Conservation (phyloP, 2,888 invertebrate species). For the Tubulanus polymorphus region DNA sequence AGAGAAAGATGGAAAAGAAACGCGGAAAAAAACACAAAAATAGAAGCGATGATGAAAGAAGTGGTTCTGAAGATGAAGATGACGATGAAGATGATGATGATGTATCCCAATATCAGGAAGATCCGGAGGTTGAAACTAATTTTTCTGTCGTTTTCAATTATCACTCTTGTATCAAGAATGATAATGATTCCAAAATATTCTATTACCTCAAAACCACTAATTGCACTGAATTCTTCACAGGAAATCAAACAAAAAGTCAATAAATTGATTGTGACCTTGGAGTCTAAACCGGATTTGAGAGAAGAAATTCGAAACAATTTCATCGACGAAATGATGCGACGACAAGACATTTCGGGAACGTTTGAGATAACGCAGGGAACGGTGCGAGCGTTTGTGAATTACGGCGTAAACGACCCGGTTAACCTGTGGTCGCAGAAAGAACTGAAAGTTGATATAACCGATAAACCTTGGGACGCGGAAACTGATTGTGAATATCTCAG, state of each 20-base stretch:
- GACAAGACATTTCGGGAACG: conserved; percentile 37
- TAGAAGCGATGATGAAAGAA: no score
- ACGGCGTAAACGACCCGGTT: conserved; percentile 33
- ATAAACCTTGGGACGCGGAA: conserved; percentile 33
- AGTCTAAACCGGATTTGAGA: conserved; percentile 19
- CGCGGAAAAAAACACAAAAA: no score
- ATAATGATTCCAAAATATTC: no score
- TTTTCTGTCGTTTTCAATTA: no score
- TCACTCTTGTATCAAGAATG: no score
- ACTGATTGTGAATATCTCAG: conserved; percentile 35
- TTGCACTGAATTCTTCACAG: background rate
- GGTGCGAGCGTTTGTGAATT: conserved; percentile 30
- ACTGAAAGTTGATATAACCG: conserved; percentile 21
- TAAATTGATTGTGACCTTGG: background rate
- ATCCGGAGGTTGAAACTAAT: no score
- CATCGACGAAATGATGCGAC: conserved; percentile 35
- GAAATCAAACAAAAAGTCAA: background rate
- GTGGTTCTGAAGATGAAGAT: no score
- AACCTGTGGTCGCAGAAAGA: conserved; percentile 23
- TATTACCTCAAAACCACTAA: no score
- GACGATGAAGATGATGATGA: no score
- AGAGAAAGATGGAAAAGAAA: no score
- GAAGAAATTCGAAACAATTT: conserved; percentile 29
- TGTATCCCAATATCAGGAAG: no score
- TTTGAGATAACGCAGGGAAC: conserved; percentile 44